These are phyloP conservation scores for Tromatobia lineatoria DNA, from an alignment of 2,888 invertebrate genomes.

Conservation along the genomic window DNA sequence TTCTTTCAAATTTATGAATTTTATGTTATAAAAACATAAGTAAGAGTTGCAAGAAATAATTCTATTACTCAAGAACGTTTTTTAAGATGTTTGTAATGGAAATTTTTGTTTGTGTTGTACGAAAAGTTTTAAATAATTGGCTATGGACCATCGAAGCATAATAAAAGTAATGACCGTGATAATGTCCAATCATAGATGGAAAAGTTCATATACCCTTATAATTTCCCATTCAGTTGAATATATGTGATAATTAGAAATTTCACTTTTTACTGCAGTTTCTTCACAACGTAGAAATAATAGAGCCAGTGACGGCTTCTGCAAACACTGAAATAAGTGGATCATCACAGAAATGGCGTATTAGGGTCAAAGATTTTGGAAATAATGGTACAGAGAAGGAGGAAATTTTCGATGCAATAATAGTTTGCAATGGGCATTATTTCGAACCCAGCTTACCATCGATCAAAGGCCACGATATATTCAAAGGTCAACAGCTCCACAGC, in stretches of 20 bases:
- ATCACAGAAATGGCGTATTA: slow-evolving; percentile 80
- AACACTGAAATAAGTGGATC: slow-evolving; percentile 46
- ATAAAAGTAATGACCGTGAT: too few relatives aligned
- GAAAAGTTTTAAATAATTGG: too few relatives aligned
- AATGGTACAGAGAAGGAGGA: slow-evolving; percentile 74
- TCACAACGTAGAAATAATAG: slow-evolving; percentile 80
- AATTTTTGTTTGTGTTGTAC: too few relatives aligned
- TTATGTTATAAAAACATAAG: too few relatives aligned
- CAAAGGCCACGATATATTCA: slow-evolving; percentile 84
- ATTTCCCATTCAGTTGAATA: not conserved
- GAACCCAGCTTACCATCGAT: slow-evolving; percentile 86
- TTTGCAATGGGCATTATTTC: slow-evolving; percentile 86
- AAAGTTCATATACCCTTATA: too few relatives aligned
- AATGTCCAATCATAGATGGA: too few relatives aligned
- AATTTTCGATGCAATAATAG: slow-evolving; percentile 84
- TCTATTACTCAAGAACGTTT: too few relatives aligned
- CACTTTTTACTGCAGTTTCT: slow-evolving; percentile 74
- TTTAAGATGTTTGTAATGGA: too few relatives aligned
- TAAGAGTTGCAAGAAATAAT: too few relatives aligned
- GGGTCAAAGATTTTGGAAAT: slow-evolving; percentile 79
- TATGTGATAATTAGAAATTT: not conserved
- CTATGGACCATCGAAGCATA: too few relatives aligned
- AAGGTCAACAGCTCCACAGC: slow-evolving; percentile 83
- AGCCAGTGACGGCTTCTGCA: slow-evolving; percentile 70
- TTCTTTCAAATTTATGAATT: too few relatives aligned